Evolutionary conservation across 2,113 vertebrate species (phyloP).

Genomic region (Oenanthe melanoleuca): DNA sequence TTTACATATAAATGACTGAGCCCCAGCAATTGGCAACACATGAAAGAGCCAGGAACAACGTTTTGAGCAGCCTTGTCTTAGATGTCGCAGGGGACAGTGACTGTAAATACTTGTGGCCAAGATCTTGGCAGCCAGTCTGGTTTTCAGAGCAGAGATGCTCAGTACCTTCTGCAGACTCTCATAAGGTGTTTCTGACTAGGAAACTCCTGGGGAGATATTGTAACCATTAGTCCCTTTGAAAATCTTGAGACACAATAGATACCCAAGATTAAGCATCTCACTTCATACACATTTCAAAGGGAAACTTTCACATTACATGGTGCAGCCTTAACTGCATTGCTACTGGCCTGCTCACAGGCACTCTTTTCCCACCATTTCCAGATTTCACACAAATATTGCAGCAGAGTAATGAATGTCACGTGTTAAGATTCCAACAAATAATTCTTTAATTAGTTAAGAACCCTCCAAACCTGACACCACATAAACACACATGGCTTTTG

Average conservation of each 20-base stretch:
- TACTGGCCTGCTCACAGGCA: background rate
- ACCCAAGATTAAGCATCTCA: background rate
- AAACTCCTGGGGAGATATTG: background rate
- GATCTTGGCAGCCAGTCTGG: background rate
- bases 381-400: background rate
- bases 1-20: background rate
- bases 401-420: background rate
- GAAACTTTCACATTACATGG: background rate
- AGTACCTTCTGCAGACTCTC: background rate
- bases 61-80: background rate
- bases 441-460: background rate
- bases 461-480: background rate
- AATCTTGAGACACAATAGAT: background rate
- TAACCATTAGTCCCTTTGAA: background rate
- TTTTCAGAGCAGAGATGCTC: background rate
- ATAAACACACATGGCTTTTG: background rate
- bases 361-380: background rate
- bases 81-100: background rate
- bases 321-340: background rate
- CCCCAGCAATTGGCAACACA: background rate
- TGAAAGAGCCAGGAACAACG: background rate
- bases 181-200: background rate
- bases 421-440: background rate
- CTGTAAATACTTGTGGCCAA: accelerated
- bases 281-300: background rate